phyloP scores from a whole-genome alignment of 2,113 vertebrate genomes.

The Benitochromis conjunctus region DNA sequence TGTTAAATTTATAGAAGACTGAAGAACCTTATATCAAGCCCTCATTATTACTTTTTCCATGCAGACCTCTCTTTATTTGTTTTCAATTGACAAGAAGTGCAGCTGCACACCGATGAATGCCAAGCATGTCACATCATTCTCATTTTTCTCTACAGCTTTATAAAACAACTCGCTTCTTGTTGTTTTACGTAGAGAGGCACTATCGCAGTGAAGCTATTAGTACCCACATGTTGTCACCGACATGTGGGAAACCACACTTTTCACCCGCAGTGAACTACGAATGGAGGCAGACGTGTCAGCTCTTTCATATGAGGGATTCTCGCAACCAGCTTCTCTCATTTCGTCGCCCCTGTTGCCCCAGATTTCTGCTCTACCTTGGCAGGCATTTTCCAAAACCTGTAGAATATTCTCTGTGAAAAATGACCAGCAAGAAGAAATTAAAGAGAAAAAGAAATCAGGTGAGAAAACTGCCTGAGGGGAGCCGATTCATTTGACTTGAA shows the following conservation, averaged over 20 bases:
- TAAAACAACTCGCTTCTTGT: background rate
- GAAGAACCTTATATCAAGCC: background rate
- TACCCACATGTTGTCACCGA: background rate
- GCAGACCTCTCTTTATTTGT: background rate
- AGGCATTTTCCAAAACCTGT: background rate
- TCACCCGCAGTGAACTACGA: slow-evolving; percentile 1
- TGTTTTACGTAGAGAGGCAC: background rate
- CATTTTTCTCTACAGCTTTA: background rate
- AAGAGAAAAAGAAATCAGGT: slow-evolving; percentile 47
- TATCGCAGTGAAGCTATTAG: background rate
- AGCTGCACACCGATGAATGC: background rate
- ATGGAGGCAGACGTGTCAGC: background rate
- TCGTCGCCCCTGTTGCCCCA: slow-evolving; percentile 4
- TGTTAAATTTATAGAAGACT: background rate
- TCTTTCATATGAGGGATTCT: slow-evolving; percentile 5
- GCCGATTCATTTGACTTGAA: slow-evolving; percentile 47
- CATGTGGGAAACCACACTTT: background rate
- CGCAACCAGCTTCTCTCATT: slow-evolving; percentile 15
- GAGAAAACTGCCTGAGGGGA: slow-evolving; percentile 36
- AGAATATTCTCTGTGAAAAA: slow-evolving; percentile 48
- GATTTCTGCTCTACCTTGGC: slow-evolving; percentile 11
- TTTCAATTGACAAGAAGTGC: background rate
- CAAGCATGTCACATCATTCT: background rate
- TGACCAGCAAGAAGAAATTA: slow-evolving; percentile 42
- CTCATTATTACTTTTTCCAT: background rate